phyloP scores from a whole-genome alignment of 1,140 invertebrate species.

The Oedothorax gibbosus region DNA sequence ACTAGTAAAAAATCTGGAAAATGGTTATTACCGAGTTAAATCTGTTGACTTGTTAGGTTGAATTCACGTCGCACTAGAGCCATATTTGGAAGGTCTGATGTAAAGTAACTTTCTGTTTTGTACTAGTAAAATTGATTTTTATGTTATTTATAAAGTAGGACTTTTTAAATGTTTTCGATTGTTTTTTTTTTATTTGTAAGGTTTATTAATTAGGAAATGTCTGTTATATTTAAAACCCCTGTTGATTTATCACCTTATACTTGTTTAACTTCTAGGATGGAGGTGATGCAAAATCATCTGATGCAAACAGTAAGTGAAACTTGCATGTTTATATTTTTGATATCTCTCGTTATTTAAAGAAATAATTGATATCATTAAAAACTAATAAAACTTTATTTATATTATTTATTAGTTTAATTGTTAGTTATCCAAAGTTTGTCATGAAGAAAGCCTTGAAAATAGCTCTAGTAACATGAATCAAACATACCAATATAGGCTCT shows the following conservation, averaged over 20 bases:
- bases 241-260: background rate
- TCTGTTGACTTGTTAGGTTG: background rate
- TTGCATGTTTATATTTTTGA: no score
- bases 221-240: background rate
- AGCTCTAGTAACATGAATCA: background rate
- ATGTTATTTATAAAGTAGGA: background rate
- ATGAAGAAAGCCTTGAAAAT: background rate
- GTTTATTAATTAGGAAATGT: background rate
- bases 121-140: background rate
- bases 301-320: background rate
- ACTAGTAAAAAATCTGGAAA: background rate
- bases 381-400: background rate
- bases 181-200: background rate
- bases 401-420: background rate
- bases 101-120: background rate
- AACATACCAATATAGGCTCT: background rate
- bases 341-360: no score
- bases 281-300: conserved; percentile 10
- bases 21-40: background rate
- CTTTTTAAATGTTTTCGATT: background rate
- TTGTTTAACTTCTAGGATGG: conserved; percentile 31
- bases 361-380: background rate
- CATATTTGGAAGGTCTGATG: background rate
- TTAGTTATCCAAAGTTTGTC: background rate
- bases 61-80: background rate